Evolutionary conservation across 2,113 vertebrate genomes (phyloP).

Genomic region (Rattus rattus): DNA sequence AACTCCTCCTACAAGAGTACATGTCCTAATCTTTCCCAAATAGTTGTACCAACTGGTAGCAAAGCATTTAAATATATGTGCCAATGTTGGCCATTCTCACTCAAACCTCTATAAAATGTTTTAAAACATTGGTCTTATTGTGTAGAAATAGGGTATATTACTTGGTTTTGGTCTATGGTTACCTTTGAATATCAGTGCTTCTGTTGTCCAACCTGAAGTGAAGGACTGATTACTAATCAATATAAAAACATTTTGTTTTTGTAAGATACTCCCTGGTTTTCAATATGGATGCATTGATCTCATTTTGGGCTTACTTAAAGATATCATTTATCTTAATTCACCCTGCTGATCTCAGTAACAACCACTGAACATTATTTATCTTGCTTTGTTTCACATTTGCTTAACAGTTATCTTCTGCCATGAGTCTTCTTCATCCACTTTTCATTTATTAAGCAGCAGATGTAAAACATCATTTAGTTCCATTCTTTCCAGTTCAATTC

Average conservation of each 20-base stretch:
- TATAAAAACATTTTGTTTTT: neutral
- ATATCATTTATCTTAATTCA: slow-evolving; percentile 78
- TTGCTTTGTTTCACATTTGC: slow-evolving; percentile 81
- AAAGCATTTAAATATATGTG: neutral
- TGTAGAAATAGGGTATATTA: neutral
- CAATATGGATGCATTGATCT: slow-evolving; percentile 63
- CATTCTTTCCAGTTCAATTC: slow-evolving; percentile 40
- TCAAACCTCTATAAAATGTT: neutral
- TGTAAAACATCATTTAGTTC: slow-evolving; percentile 70
- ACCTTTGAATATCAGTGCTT: neutral
- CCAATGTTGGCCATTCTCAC: neutral
- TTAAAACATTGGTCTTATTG: neutral
- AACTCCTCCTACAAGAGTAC: too few species aligned
- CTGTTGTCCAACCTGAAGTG: neutral
- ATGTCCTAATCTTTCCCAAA: neutral
- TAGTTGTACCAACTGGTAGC: neutral
- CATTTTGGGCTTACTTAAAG: slow-evolving; percentile 72
- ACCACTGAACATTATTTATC: slow-evolving; percentile 79
- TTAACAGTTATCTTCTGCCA: slow-evolving; percentile 59
- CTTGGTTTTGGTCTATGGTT: neutral
- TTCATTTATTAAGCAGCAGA: slow-evolving; percentile 57
- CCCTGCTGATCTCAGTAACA: slow-evolving; percentile 53
- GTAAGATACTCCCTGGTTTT: slow-evolving; percentile 13
- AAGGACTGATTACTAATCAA: neutral
- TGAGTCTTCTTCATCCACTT: slow-evolving; percentile 75